phyloP scores from a whole-genome alignment of 2,797 vertebrate genomes.

The Smutsia temminckii region DNA sequence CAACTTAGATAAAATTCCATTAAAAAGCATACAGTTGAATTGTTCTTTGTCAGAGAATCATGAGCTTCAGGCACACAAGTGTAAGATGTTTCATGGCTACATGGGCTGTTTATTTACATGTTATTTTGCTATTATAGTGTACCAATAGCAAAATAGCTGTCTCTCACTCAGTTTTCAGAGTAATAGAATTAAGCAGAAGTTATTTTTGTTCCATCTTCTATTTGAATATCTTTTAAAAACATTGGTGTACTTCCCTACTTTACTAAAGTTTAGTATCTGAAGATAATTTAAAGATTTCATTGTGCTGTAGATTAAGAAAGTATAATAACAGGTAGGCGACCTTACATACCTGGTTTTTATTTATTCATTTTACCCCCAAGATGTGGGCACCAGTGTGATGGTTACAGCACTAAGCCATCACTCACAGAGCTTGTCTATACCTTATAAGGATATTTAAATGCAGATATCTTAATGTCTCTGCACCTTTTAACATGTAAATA shows the following conservation, averaged over 20 bases:
- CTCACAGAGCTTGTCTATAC: not conserved
- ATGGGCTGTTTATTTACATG: not conserved
- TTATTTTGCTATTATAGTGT: not conserved
- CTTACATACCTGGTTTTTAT: not conserved
- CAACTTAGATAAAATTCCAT: not conserved
- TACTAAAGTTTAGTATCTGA: not conserved
- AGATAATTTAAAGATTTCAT: not conserved
- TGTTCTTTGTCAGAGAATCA: not conserved
- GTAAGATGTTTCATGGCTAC: not conserved
- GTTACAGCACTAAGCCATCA: accelerated
- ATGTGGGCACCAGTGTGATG: accelerated
- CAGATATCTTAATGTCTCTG: not conserved
- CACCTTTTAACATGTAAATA: not conserved
- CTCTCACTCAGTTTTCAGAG: not conserved
- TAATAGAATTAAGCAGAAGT: not conserved
- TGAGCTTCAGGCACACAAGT: not conserved
- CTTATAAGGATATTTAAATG: not conserved
- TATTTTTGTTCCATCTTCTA: not conserved
- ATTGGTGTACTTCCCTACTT: not conserved
- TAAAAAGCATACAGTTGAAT: not conserved
- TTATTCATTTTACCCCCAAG: not conserved
- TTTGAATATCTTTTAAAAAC: slow-evolving; percentile 12
- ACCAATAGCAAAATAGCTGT: not conserved
- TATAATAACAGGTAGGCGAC: accelerated
- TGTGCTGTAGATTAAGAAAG: not conserved